Evolutionary conservation across 2,888 invertebrate genomes (phyloP), one percentile per base, ranked within the genome.

Genomic region (Aleiodes testaceus): DNA sequence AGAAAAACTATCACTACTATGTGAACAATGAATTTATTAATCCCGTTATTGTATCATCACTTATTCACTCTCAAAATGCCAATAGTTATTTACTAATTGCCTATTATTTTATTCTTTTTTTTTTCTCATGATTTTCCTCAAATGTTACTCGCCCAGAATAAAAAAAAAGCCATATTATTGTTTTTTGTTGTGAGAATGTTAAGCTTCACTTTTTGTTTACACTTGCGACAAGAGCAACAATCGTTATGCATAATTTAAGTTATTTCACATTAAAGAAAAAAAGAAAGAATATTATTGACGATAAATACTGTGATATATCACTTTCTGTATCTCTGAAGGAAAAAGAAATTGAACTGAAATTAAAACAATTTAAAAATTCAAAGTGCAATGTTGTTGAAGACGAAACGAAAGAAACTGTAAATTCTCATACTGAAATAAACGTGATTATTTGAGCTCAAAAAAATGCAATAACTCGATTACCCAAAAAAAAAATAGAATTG

Each of bases 101-200:
- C 42, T 55, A 18, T 53, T 36, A 59, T 59, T n/a, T n/a, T 63
- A 47, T 16, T 47, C 18, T 11, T 45, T 14, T 14, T 44, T 44
- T 45, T 14, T 14, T 44, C 20, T 45, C n/a, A 12, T 63, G 14
- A 20, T 12, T 63, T 44, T 66, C 53, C 30, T 64, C 47, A 49
- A 20, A 30, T 45, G 53, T 55, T 47, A 68, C 53, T 53, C 49
- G 45, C 65, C 49, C 59, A 61, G 67, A 66, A 14, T 44, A 47
- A 61, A 42, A 64, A 26, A 70, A 47, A 55, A 44, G 59, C 69
- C 73, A 67, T 59, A 59, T 59, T 59, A 59, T 16, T 59, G 59
- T 36, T 59, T 36, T 36, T 59, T 59, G 59, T 59, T 59, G 42
- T 59, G 59, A 59, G 59, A 59, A 59, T 59, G 59, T 59, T 59